Percentiles rank a stretch among this genome's conserved stretches.
Evolutionary conservation across 2,797 vertebrate species (phyloP).

Genomic region (Taenioides sp.): DNA sequence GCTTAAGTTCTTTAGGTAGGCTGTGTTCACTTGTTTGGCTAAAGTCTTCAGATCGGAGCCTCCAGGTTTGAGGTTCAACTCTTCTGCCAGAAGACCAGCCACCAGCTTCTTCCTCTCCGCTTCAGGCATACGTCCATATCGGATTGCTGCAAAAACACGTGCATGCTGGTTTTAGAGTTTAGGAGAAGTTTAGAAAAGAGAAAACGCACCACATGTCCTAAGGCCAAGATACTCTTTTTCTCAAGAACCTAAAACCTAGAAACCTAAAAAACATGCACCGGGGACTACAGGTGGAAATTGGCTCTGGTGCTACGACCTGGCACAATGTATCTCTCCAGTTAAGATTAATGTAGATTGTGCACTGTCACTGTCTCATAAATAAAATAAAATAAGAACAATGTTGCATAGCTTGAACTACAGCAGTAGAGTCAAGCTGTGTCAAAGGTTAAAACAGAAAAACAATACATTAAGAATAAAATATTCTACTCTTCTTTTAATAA

Average conservation of each 20-base stretch:
- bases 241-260: background rate
- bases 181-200: background rate
- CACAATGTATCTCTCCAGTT: too few relatives aligned
- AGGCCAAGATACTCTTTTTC: background rate
- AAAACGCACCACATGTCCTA: background rate
- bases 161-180: constrained; percentile 21
- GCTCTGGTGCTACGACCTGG: too few relatives aligned
- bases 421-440: background rate
- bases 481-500: background rate
- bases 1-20: constrained; percentile 96
- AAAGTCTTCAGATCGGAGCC: constrained; percentile 91
- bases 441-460: background rate
- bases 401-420: background rate
- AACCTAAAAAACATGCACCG: too few relatives aligned
- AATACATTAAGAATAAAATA: background rate
- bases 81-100: constrained; percentile 88
- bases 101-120: constrained; percentile 97
- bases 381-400: background rate
- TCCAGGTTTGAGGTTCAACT: constrained; percentile 81
- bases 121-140: constrained; percentile 98
- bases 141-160: constrained; percentile 81
- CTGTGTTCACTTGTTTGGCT: constrained; percentile 93
- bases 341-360: too few relatives aligned
- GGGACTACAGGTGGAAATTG: too few relatives aligned
- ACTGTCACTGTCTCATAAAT: too few relatives aligned